Evolutionary conservation across 1,140 invertebrate species (phyloP).

Genomic region (Helicoverpa zea): DNA sequence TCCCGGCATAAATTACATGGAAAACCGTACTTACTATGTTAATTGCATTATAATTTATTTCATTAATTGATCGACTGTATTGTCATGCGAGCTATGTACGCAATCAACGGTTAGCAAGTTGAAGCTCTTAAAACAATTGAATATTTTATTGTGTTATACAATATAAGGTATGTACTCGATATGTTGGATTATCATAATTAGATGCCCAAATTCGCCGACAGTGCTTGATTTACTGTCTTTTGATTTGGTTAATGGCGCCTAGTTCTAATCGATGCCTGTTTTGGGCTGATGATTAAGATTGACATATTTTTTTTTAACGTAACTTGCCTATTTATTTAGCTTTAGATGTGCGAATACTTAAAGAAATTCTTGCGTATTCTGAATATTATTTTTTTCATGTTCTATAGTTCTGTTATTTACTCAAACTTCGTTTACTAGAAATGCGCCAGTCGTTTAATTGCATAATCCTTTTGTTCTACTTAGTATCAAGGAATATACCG

Average conservation of each 20-base stretch:
- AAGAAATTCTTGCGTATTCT: no score
- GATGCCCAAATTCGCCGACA: conserved; percentile 31
- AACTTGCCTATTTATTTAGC: neutral
- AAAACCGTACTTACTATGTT: conserved; percentile 30
- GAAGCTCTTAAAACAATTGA: conserved; percentile 45
- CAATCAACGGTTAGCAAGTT: conserved; percentile 11
- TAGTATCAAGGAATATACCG: neutral
- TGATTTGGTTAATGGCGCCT: conserved; percentile 43
- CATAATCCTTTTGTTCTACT: no score
- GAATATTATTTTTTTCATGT: no score
- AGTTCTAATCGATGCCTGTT: conserved; percentile 46
- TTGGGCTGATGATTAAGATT: conserved; percentile 27
- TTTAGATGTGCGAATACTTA: neutral
- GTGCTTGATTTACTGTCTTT: conserved; percentile 33
- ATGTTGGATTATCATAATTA: conserved; percentile 52
- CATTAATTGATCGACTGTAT: conserved; percentile 31
- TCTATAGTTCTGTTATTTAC: no score
- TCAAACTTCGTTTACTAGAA: no score
- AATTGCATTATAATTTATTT: conserved; percentile 49
- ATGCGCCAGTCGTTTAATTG: no score
- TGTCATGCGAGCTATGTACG: conserved; percentile 34
- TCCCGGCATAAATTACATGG: conserved; percentile 3
- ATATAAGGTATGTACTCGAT: conserved; percentile 28
- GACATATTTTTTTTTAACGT: neutral
- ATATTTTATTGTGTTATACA: conserved; percentile 39